Evolutionary conservation across 2,797 vertebrate genomes (phyloP).

Genomic region (Artibeus jamaicensis): DNA sequence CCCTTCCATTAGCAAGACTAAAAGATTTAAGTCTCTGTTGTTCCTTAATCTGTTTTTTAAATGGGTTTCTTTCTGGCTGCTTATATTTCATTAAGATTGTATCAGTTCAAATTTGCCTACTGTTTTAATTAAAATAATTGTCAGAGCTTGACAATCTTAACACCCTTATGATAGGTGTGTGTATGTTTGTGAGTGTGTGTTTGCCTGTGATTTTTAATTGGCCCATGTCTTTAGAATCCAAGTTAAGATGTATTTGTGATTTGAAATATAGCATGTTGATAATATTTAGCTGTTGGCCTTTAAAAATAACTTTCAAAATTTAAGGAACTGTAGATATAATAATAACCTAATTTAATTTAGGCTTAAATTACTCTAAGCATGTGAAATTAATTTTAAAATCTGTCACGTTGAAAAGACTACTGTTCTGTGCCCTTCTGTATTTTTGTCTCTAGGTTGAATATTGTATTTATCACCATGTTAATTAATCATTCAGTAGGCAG

Average conservation of each 20-base stretch:
- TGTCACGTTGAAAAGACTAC: constrained; percentile 82
- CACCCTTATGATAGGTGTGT: constrained; percentile 74
- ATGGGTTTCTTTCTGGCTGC: constrained; percentile 77
- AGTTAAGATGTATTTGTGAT: constrained; percentile 86
- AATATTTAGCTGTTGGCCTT: constrained; percentile 84
- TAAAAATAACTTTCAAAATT: constrained; percentile 80
- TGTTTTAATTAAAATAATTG: constrained; percentile 84
- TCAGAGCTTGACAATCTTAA: constrained; percentile 84
- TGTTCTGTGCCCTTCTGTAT: constrained; percentile 83
- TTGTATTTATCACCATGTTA: constrained; percentile 81
- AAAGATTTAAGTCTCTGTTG: constrained; percentile 74
- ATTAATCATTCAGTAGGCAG: constrained; percentile 82
- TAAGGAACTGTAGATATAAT: constrained; percentile 81
- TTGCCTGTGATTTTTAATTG: constrained; percentile 79
- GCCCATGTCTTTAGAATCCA: constrained; percentile 81
- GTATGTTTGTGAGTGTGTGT: constrained; percentile 68
- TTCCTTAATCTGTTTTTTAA: constrained; percentile 74
- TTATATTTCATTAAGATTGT: constrained; percentile 74
- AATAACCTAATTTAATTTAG: constrained; percentile 82
- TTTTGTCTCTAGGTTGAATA: constrained; percentile 80
- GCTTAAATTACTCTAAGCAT: constrained; percentile 81
- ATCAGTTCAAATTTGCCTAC: constrained; percentile 82
- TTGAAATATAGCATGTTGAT: constrained; percentile 86
- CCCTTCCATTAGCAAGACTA: constrained; percentile 69
- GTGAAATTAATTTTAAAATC: constrained; percentile 80